Percentiles rank a stretch among this genome's conserved stretches.
These are phyloP conservation scores for Lepidochrysops patricia DNA, from an alignment of 2,888 invertebrate genomes.

Conservation along the genomic window DNA sequence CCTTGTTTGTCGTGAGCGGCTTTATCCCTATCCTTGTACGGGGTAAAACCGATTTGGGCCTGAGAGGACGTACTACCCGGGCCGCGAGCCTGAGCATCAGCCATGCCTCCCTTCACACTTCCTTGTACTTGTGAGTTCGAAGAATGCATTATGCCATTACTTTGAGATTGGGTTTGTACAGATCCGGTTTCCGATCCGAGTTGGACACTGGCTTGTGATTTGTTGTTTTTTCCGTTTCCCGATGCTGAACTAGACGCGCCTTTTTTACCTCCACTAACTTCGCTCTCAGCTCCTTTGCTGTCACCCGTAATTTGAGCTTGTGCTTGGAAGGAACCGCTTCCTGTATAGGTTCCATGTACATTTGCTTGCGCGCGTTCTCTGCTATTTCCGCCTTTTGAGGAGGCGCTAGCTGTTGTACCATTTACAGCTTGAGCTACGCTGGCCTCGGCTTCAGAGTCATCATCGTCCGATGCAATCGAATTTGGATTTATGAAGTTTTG, in stretches of 20 bases:
- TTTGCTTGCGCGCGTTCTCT: constrained; percentile 87
- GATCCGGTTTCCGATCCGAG: constrained; percentile 84
- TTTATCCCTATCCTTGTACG: constrained; percentile 78
- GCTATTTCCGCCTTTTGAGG: constrained; percentile 83
- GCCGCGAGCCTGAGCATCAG: constrained; percentile 89
- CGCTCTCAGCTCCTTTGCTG: constrained; percentile 80
- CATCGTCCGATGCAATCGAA: constrained; percentile 65
- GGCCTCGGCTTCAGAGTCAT: constrained; percentile 83
- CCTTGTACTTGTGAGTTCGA: constrained; percentile 87
- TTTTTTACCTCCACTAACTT: constrained; percentile 81
- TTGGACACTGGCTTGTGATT: constrained; percentile 85
- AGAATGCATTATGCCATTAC: constrained; percentile 83
- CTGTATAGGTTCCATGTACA: constrained; percentile 86
- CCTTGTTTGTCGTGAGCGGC: constrained; percentile 55
- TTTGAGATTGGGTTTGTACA: constrained; percentile 83
- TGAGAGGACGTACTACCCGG: constrained; percentile 90
- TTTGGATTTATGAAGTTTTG: constrained; percentile 58
- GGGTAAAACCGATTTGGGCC: constrained; percentile 90
- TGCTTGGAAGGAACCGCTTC: constrained; percentile 86
- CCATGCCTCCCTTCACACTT: constrained; percentile 86
- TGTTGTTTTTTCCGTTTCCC: constrained; percentile 81
- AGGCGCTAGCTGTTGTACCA: constrained; percentile 84
- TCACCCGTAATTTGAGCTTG: constrained; percentile 86
- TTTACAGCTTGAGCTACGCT: constrained; percentile 71
- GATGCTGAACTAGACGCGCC: constrained; percentile 85